Conservation (phyloP, 2,113 vertebrate genomes). For the Mustela lutreola region DNA sequence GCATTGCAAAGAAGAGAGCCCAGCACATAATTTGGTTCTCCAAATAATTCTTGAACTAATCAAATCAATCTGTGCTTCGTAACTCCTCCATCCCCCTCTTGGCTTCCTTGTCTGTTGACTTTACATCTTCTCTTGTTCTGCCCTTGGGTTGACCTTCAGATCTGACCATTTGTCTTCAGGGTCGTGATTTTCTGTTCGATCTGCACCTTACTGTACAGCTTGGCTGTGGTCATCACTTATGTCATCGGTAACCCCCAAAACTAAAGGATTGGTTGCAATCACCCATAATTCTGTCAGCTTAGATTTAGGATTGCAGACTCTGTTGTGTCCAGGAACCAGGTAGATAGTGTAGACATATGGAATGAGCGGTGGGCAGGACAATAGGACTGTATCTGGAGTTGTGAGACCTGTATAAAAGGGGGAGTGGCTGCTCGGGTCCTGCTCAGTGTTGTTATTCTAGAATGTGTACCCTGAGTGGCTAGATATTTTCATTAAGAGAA, state of each 20-base stretch:
- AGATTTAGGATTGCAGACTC: neutral
- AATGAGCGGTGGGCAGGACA: neutral
- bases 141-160: constrained; percentile 60
- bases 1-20: constrained; percentile 38
- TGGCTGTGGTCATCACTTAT: neutral
- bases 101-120: constrained; percentile 55
- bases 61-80: constrained; percentile 66
- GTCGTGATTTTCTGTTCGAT: constrained; percentile 17
- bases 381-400: fast-evolving
- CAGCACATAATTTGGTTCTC: constrained; percentile 69
- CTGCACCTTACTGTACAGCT: neutral
- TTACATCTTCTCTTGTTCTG: constrained; percentile 42
- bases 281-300: neutral
- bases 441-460: fast-evolving
- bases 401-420: neutral
- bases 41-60: constrained; percentile 78
- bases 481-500: neutral
- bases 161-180: constrained; percentile 49
- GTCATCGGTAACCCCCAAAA: neutral
- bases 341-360: neutral
- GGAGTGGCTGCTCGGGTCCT: neutral
- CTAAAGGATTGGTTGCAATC: neutral
- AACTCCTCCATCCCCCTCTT: constrained; percentile 11
- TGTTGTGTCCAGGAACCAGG: neutral
- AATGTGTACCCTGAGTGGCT: neutral